phyloP scores from a whole-genome alignment of 2,113 vertebrate species.

The western clawed frog (Xenopus tropicalis) region UCB_Xtro_10.0 CM004450.2:86833001-86833500 shows the following conservation, averaged over 20 bases:
- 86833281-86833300: too few relatives aligned
- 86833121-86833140: constrained; percentile 28
- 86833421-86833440: too few relatives aligned
- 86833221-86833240: background rate
- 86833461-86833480: too few relatives aligned
- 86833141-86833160: constrained; percentile 23
- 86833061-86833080: background rate
- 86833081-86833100: background rate
- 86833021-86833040: constrained; percentile 4
- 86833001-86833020: background rate
- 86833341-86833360: too few relatives aligned
- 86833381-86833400: too few relatives aligned
- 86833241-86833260: background rate
- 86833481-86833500: too few relatives aligned
- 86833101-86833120: background rate
- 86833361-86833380: too few relatives aligned
- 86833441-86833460: too few relatives aligned
- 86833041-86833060: constrained; percentile 7
- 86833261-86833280: too few relatives aligned
- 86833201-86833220: background rate
- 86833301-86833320: too few relatives aligned
- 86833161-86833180: constrained; percentile 28
- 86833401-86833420: too few relatives aligned
- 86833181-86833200: background rate
- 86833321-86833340: too few relatives aligned